phyloP scores from a whole-genome alignment of 2,797 vertebrate species.

The Eurystomus glaucurus region DNA sequence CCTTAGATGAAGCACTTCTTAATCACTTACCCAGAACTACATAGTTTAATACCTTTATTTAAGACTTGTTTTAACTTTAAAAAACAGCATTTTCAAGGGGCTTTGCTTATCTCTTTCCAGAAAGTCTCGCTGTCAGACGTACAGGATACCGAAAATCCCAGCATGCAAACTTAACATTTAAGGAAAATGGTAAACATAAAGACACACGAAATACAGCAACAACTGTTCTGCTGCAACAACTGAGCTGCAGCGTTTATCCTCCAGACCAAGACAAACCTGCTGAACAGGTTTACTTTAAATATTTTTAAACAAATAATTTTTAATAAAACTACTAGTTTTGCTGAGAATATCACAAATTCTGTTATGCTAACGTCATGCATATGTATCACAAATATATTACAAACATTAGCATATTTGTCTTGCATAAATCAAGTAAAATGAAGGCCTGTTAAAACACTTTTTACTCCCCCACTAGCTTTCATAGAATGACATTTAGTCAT shows the following conservation, averaged over 20 bases:
- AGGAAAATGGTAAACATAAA: not conserved
- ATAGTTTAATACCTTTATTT: not conserved
- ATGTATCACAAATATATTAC: not conserved
- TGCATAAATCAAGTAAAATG: not conserved
- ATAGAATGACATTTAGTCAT: not conserved
- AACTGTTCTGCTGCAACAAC: not conserved
- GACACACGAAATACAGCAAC: not conserved
- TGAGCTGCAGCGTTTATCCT: not conserved
- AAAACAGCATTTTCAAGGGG: not conserved
- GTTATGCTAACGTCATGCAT: not conserved
- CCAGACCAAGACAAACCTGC: not conserved
- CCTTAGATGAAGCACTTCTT: not conserved
- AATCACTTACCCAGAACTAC: not conserved
- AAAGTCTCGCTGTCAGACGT: not conserved
- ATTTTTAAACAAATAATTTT: not conserved
- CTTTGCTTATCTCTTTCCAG: not conserved
- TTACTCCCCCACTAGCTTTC: not conserved
- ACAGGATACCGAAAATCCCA: not conserved
- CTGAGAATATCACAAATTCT: not conserved
- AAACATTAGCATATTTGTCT: not conserved
- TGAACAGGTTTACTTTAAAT: not conserved
- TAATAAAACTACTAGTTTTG: not conserved
- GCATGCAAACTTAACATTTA: not conserved
- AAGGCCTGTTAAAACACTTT: not conserved
- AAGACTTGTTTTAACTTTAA: not conserved